phyloP scores from a whole-genome alignment of 1,140 invertebrate species.

The Sitophilus oryzae region DNA sequence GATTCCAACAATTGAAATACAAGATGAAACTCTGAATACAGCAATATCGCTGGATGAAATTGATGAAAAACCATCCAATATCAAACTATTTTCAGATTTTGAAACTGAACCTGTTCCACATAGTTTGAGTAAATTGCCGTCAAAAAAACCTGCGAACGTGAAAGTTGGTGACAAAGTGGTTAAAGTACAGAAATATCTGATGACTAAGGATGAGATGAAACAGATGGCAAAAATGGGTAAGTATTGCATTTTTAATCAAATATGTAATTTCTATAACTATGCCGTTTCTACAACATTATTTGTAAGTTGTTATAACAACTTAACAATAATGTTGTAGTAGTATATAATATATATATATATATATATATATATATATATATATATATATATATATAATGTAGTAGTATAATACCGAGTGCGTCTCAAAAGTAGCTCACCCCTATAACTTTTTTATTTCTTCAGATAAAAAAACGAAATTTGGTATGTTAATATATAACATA shows the following conservation, averaged over 20 bases:
- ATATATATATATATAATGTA: background rate
- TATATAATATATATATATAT: too few relatives aligned
- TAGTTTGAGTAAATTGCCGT: constrained; percentile 21
- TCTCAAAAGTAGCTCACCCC: too few relatives aligned
- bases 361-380: background rate
- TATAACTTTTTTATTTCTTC: too few relatives aligned
- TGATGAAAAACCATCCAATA: constrained; percentile 18
- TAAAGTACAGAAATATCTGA: constrained; percentile 54
- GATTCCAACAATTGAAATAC: constrained; percentile 5
- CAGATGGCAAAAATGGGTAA: constrained; percentile 54
- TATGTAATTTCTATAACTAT: too few relatives aligned
- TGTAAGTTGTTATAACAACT: too few relatives aligned
- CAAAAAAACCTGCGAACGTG: constrained; percentile 45
- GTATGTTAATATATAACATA: too few relatives aligned
- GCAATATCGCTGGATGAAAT: constrained; percentile 27
- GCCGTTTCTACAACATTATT: too few relatives aligned
- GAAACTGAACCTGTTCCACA: too few relatives aligned
- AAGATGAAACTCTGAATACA: constrained; percentile 3
- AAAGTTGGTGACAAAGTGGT: constrained; percentile 54
- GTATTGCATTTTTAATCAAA: background rate
- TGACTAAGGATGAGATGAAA: constrained; percentile 56
- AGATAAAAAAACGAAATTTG: too few relatives aligned
- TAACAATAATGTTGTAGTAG: too few relatives aligned
- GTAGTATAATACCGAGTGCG: too few relatives aligned
- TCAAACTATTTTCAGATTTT: too few relatives aligned